phyloP scores from a whole-genome alignment of 2,888 invertebrate species.

The Drosophila meridionalis region DNA sequence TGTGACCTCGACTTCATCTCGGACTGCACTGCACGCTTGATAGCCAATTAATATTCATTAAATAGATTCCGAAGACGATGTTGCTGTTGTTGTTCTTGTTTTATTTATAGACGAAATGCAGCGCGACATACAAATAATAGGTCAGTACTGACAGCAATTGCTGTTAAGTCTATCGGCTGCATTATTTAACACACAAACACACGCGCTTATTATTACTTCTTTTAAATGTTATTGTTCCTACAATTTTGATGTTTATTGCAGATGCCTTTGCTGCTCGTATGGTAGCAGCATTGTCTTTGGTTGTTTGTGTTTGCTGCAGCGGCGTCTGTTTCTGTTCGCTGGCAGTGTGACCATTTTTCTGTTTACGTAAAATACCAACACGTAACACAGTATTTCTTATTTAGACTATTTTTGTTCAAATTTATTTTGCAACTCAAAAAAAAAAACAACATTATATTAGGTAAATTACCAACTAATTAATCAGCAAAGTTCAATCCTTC shows the following conservation, averaged over 20 bases:
- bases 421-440: constrained; percentile 43
- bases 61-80: constrained; percentile 63
- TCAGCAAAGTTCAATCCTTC: constrained; percentile 41
- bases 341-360: constrained; percentile 47
- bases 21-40: constrained; percentile 56
- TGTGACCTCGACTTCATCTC: constrained; percentile 61
- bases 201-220: constrained; percentile 19
- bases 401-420: constrained; percentile 8
- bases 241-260: constrained; percentile 20
- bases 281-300: constrained; percentile 45
- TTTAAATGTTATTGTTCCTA: constrained; percentile 18
- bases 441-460: constrained; percentile 23
- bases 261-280: constrained; percentile 37
- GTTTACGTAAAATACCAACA: constrained; percentile 11
- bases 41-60: constrained; percentile 76
- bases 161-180: background rate
- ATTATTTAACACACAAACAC: constrained; percentile 3
- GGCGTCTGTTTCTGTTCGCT: constrained; percentile 61
- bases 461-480: constrained; percentile 39
- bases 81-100: constrained; percentile 35
- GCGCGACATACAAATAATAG: constrained; percentile 36
- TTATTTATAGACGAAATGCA: constrained; percentile 64
- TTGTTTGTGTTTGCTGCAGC: constrained; percentile 60
- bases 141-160: constrained; percentile 16
- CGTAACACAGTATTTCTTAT: constrained; percentile 9